Conservation (phyloP, 2,888 invertebrate genomes). For the Mimachlamys varia region DNA sequence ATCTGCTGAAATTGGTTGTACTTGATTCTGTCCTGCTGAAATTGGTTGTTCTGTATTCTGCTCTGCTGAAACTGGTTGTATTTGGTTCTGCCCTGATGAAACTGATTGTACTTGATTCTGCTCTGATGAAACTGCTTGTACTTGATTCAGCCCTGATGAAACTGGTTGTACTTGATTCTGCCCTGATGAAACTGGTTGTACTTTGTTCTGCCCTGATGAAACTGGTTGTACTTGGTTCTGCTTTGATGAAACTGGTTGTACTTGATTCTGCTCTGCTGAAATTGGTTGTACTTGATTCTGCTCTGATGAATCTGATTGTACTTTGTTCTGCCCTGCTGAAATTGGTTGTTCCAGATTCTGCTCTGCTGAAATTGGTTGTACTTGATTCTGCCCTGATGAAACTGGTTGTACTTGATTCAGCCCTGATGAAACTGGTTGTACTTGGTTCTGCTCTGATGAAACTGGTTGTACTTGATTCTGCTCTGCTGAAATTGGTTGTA, state of each 20-base stretch:
- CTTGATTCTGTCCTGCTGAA: not conserved
- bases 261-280: not conserved
- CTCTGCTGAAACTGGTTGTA: not conserved
- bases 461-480: too few relatives aligned
- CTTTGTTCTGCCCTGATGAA: not conserved
- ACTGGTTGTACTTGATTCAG: too few relatives aligned
- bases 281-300: too few relatives aligned
- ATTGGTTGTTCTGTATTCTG: not conserved
- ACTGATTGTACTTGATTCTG: not conserved
- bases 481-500: too few relatives aligned
- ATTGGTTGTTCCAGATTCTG: too few relatives aligned
- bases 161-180: not conserved
- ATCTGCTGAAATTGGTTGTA: not conserved
- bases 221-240: not conserved
- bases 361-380: too few relatives aligned
- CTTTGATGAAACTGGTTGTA: not conserved
- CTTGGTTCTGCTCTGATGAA: too few relatives aligned
- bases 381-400: too few relatives aligned
- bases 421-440: too few relatives aligned
- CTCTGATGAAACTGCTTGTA: not conserved
- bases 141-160: not conserved
- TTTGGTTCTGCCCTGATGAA: not conserved
- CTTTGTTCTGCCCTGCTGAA: too few relatives aligned
- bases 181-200: not conserved
- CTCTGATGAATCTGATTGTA: too few relatives aligned